phyloP scores from a whole-genome alignment of 2,797 vertebrate species.

The Acanthopagrus latus region DNA sequence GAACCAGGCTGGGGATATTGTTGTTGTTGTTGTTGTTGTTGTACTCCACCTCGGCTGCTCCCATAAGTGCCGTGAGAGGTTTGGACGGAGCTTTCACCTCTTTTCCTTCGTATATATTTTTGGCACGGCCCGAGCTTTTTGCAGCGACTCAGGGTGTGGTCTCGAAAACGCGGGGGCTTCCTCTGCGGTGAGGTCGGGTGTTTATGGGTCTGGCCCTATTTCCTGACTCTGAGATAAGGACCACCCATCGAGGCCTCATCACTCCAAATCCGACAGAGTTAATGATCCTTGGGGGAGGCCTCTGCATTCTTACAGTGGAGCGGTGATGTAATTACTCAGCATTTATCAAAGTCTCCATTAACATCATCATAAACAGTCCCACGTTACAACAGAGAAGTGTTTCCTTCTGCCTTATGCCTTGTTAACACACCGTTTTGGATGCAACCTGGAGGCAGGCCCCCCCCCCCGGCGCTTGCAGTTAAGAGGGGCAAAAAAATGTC shows the following conservation, averaged over 20 bases:
- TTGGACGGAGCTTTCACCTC: constrained; percentile 20
- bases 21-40: constrained; percentile 52
- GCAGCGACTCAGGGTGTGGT: constrained; percentile 75
- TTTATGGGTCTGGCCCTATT: constrained; percentile 80
- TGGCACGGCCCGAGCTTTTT: constrained; percentile 55
- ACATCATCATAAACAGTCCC: constrained; percentile 64
- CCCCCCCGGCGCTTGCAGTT: constrained; percentile 45
- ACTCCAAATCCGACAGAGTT: constrained; percentile 75
- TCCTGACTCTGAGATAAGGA: constrained; percentile 83
- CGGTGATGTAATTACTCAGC: constrained; percentile 78
- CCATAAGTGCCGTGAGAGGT: constrained; percentile 49
- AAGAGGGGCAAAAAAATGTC: constrained; percentile 60
- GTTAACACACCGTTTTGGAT: constrained; percentile 66
- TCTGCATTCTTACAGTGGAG: constrained; percentile 57
- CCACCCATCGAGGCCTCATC: constrained; percentile 81
- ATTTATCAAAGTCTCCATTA: constrained; percentile 70
- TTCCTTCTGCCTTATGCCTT: constrained; percentile 53
- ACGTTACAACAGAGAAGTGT: constrained; percentile 43
- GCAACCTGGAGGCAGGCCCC: constrained; percentile 47
- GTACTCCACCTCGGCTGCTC: constrained; percentile 26
- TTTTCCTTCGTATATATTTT: constrained; percentile 35
- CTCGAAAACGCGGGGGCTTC: constrained; percentile 68
- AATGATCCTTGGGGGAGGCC: constrained; percentile 70
- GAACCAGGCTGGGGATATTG: constrained; percentile 58
- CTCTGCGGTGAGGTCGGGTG: constrained; percentile 73